Percentiles rank a stretch among this genome's conserved stretches.
Evolutionary conservation across 1,140 invertebrate genomes (phyloP).

Genomic region (Oryzaephilus surinamensis): DNA sequence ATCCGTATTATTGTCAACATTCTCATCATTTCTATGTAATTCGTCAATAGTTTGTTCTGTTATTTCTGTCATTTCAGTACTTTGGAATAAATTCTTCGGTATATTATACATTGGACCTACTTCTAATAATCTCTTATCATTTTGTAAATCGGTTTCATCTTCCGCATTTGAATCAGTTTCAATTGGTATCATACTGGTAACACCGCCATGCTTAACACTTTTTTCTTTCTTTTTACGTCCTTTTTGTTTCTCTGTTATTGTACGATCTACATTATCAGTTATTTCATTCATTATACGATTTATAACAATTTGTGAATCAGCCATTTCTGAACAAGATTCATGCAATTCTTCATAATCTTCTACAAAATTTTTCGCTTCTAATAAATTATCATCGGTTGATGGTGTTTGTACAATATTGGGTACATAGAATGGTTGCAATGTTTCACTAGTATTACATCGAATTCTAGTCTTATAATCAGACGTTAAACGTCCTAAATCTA

Average conservation of each 20-base stretch:
- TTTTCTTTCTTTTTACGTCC: slow-evolving; percentile 24
- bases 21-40: slow-evolving; percentile 32
- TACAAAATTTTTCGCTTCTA: slow-evolving; percentile 31
- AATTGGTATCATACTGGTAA: slow-evolving; percentile 29
- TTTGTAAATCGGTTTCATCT: slow-evolving; percentile 31
- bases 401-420: background rate
- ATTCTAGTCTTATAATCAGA: too few relatives aligned
- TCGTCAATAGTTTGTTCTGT: slow-evolving; percentile 36
- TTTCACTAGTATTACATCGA: background rate
- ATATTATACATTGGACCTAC: slow-evolving; percentile 31
- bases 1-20: slow-evolving; percentile 33
- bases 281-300: slow-evolving; percentile 24
- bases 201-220: slow-evolving; percentile 32
- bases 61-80: slow-evolving; percentile 34
- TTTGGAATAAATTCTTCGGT: slow-evolving; percentile 33
- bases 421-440: background rate
- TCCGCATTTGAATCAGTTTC: slow-evolving; percentile 35
- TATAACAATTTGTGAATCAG: slow-evolving; percentile 18
- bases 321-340: slow-evolving; percentile 29
- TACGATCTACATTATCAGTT: slow-evolving; percentile 22
- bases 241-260: slow-evolving; percentile 18
- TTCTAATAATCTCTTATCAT: slow-evolving; percentile 24
- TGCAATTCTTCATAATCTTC: slow-evolving; percentile 35
- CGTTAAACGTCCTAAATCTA: too few relatives aligned
- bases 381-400: slow-evolving; percentile 23